Percentiles rank a stretch among this genome's conserved stretches.
phyloP scores from a whole-genome alignment of 1,140 invertebrate species.

The Procambarus clarkii region DNA sequence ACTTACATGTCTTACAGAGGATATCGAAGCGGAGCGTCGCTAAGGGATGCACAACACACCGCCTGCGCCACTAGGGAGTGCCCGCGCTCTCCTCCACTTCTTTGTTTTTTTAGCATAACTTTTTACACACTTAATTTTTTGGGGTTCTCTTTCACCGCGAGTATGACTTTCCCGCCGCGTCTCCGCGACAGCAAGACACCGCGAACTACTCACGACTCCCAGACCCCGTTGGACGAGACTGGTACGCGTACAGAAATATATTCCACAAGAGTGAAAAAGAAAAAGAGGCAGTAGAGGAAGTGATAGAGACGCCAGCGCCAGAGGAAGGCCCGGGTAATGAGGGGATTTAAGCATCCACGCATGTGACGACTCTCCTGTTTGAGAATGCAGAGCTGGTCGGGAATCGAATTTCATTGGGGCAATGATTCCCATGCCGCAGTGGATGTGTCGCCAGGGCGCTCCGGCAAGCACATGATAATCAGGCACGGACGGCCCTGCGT shows the following conservation, averaged over 20 bases:
- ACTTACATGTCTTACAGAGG: no score
- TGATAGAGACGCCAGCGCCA: neutral
- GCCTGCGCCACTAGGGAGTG: neutral
- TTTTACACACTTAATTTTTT: no score
- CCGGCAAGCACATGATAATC: conserved; percentile 27
- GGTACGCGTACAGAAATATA: no score
- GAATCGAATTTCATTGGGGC: conserved; percentile 10
- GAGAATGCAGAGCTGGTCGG: conserved; percentile 9
- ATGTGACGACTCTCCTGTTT: conserved; percentile 14
- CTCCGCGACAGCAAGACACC: no score
- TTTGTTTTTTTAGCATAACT: no score
- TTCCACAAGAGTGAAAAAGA: no score
- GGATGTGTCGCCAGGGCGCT: conserved; percentile 2
- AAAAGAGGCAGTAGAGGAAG: neutral
- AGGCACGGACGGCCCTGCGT: neutral
- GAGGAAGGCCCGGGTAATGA: neutral
- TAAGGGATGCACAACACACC: no score
- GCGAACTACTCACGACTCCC: no score
- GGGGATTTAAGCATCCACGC: neutral
- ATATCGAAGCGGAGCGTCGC: no score
- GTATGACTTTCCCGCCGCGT: no score
- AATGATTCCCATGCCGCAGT: conserved; percentile 28
- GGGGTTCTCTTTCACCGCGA: no score
- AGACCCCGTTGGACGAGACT: no score
- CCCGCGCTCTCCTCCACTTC: neutral